phyloP scores from a whole-genome alignment of 2,888 invertebrate species.

The Sceliomorpha sp. region DNA sequence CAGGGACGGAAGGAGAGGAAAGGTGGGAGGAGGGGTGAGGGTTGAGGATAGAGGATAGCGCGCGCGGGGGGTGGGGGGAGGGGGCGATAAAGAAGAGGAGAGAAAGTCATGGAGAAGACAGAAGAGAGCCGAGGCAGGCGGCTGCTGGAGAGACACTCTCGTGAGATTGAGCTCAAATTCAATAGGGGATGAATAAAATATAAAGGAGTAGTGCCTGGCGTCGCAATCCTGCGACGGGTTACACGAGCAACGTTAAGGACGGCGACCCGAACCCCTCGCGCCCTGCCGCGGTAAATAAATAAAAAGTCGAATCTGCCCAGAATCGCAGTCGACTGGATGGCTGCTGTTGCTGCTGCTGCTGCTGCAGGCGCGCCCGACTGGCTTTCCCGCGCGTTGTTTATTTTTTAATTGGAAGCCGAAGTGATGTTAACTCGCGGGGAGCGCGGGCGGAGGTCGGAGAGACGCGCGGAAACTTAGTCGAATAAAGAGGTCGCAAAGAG shows the following conservation, averaged over 20 bases:
- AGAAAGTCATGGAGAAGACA: conserved; percentile 54
- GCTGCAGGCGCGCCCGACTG: conserved; percentile 17
- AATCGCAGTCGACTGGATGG: conserved; percentile 48
- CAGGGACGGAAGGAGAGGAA: no score
- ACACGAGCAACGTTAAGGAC: conserved; percentile 66
- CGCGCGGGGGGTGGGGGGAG: conserved; percentile 30
- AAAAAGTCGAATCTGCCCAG: conserved; percentile 64
- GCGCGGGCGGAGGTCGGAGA: not conserved
- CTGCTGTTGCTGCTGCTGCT: no score
- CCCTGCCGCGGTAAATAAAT: conserved; percentile 71
- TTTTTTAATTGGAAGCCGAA: conserved; percentile 39
- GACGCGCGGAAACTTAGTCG: conserved; percentile 15
- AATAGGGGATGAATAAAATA: conserved; percentile 80
- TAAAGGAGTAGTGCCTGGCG: conserved; percentile 70
- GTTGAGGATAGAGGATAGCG: conserved; percentile 18
- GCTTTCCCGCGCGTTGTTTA: conserved; percentile 17
- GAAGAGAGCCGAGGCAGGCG: conserved; percentile 47
- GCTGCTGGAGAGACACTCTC: conserved; percentile 74
- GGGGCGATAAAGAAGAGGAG: conserved; percentile 41
- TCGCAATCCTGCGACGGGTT: conserved; percentile 61
- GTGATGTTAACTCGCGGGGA: conserved; percentile 28
- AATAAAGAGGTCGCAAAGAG: conserved; percentile 30
- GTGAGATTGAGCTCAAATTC: conserved; percentile 79
- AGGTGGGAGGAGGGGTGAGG: conserved; percentile 35
- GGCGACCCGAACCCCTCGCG: conserved; percentile 50